A percentile compares a stretch with the other conserved stretches of the same genome.
phyloP scores from a whole-genome alignment of 2,888 invertebrate genomes.

The Clitarchus hookeri region DNA sequence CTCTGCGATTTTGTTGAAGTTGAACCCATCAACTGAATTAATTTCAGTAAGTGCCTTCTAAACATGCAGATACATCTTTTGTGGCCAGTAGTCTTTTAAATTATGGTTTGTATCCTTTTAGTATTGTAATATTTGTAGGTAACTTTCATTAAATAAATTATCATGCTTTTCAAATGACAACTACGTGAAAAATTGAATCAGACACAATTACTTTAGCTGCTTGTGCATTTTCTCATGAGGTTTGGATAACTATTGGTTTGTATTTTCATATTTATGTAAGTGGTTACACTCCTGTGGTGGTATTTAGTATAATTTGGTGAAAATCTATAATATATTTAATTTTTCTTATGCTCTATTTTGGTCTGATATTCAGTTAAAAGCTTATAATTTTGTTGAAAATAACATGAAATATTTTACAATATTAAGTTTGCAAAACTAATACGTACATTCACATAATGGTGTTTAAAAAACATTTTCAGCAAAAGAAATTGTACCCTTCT shows the following conservation, averaged over 20 bases:
- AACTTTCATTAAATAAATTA: too few relatives aligned
- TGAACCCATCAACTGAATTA: conserved; percentile 52
- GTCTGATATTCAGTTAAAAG: not conserved
- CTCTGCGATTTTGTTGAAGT: conserved; percentile 54
- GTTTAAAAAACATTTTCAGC: too few relatives aligned
- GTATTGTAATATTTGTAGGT: too few relatives aligned
- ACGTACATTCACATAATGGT: too few relatives aligned
- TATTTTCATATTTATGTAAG: not conserved
- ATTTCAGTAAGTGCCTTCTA: conserved; percentile 20
- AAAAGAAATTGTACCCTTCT: too few relatives aligned
- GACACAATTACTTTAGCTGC: not conserved
- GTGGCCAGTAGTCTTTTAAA: too few relatives aligned
- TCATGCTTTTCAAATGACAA: too few relatives aligned
- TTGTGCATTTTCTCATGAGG: not conserved
- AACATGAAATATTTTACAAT: too few relatives aligned
- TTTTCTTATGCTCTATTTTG: not conserved
- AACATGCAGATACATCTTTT: not conserved
- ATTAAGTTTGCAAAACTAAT: too few relatives aligned
- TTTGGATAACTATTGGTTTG: not conserved
- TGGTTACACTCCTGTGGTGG: not conserved
- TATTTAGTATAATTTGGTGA: not conserved
- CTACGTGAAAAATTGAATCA: too few relatives aligned
- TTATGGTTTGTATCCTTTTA: too few relatives aligned
- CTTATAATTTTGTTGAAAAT: too few relatives aligned
- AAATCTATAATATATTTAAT: not conserved